A percentile compares a stretch with the other conserved stretches of the same genome.
phyloP scores from a whole-genome alignment of 2,888 invertebrate genomes.

The Augiades crinisus region DNA sequence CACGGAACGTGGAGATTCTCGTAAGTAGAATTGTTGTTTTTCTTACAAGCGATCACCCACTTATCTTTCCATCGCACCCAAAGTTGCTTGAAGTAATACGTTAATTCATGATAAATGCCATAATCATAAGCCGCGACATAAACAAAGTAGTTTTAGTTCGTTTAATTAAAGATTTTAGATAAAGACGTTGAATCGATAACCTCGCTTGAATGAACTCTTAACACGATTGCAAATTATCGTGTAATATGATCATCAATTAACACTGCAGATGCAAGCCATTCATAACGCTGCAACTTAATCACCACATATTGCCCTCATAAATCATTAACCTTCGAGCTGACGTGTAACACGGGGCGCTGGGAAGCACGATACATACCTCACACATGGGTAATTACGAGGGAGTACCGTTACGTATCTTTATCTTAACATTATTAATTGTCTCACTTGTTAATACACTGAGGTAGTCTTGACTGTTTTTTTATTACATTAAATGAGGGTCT shows the following conservation, averaged over 20 bases:
- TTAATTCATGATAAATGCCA: no score
- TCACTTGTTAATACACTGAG: not conserved
- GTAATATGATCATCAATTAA: constrained; percentile 13
- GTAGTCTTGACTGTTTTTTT: no score
- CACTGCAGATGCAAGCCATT: constrained; percentile 5
- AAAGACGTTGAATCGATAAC: no score
- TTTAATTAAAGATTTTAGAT: no score
- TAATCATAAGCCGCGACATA: no score
- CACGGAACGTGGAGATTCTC: no score
- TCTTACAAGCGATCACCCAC: no score
- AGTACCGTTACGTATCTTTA: not conserved
- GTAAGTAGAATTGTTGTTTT: no score
- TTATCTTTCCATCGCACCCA: no score
- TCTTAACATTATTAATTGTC: constrained; percentile 5
- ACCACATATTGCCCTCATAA: constrained; percentile 51
- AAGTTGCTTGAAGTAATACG: no score
- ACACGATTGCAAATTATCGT: constrained; percentile 9
- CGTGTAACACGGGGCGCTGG: constrained; percentile 3
- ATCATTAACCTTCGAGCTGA: constrained; percentile 43
- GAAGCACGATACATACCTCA: not conserved
- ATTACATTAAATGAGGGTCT: no score
- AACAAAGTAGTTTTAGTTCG: no score
- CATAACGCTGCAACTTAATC: constrained; percentile 65
- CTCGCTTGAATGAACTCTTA: not conserved
- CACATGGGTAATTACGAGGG: not conserved